Base-by-base conservation (phyloP, 2,888 invertebrate genomes). In the Nomada ruficornis region DNA sequence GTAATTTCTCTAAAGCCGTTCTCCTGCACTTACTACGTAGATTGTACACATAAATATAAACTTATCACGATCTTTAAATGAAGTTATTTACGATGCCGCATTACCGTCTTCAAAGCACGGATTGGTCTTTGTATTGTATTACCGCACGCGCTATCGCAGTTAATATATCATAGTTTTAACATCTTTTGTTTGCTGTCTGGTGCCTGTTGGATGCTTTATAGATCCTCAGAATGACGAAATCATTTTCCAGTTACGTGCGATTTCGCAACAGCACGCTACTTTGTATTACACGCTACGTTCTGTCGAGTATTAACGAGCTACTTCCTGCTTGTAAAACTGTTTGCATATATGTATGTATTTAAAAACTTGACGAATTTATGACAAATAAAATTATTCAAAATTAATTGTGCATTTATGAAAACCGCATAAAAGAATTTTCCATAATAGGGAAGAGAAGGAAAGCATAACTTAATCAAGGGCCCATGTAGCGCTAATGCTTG, bases 171-270 rank as follows among this genome's bases (percentile, higher is more conserved):
- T n/a, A 47, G 60, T 18, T 82, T 59, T 77, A 77, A 76, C 62
- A 55, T 59, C 63, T 80, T 73, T 44, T 81, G 71, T 82, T 80
- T 74, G 50, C 86, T 87, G 86, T 90, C 90, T 90, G 87, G 88
- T 86, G 88, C 89, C 88, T 70, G 15, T 57, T 68, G 57, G 23
- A 57, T 77, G 72, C 20, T 70, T 69, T 71, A 76, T 55, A 69
- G 18, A 80, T 67, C 20, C 29, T 60, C 20, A 11, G 5, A 65
- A 36, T 3, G 4, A 55, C 4, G n/a, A 68, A 57, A 20, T 57
- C 44, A 36, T 44, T 60, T 57, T 7, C 20, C 13, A 36, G 23
- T 62, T 62, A 29, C n/a, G n/a, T 18, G 26, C 13, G 10, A 26
- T 78, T 78, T 68, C 52, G 60, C 44, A 67, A 67, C n/a, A 20